Evolutionary conservation across 2,113 vertebrate species (phyloP).

Genomic region (mouse (Mus musculus)): DNA sequence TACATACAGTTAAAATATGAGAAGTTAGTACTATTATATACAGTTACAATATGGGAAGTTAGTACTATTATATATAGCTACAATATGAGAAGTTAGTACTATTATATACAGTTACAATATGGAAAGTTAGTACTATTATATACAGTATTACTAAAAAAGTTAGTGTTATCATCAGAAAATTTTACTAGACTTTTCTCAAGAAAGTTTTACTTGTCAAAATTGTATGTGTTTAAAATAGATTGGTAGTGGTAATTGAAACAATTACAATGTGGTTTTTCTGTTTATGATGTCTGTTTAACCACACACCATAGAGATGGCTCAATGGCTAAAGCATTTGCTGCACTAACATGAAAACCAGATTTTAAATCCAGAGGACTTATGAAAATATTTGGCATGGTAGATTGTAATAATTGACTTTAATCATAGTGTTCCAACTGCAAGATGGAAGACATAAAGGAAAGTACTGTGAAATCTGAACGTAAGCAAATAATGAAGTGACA

Average conservation of each 20-base stretch:
- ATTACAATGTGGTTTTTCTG: neutral
- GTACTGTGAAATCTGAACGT: neutral
- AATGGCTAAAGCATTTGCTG: neutral
- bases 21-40: neutral
- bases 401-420: neutral
- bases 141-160: neutral
- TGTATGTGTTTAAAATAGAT: neutral
- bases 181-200: neutral
- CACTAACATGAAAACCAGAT: neutral
- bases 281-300: neutral
- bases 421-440: neutral
- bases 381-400: neutral
- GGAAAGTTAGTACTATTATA: neutral
- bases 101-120: neutral
- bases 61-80: neutral
- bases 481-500: neutral
- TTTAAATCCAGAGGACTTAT: neutral
- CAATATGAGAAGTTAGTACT: neutral
- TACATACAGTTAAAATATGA: slow-evolving; percentile 1
- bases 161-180: neutral
- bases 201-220: neutral
- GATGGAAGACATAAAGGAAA: neutral
- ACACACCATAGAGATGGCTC: neutral
- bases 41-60: neutral
- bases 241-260: neutral